Evolutionary conservation across 2,888 invertebrate genomes (phyloP), one percentile per base, ranked within the genome.

Genomic region (Lissonota sp.): DNA sequence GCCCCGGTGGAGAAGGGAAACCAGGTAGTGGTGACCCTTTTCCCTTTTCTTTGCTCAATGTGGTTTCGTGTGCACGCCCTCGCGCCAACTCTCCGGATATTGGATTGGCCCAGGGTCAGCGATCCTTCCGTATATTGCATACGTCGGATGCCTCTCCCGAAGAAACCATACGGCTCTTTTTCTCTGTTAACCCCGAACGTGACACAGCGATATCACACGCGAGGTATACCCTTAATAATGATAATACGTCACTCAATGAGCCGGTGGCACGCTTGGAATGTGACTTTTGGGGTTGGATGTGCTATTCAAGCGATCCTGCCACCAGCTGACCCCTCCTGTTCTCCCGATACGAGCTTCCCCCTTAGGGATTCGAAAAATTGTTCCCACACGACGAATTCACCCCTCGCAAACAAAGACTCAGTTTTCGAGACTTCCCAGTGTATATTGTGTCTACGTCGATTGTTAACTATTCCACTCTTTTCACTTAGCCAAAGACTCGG

Each of bases 301-400:
- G 62, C 40, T 77, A 62, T 83, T 76, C 79, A 66, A 53, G 66
- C 73, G 53, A 51, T 71, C 60, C 53, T 70, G 58, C 73, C 57
- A 88, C 89, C 86, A 87, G 82, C 88, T 88, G 75, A 78, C 80
- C 76, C 62, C 55, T 81, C 84, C 82, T 91, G 85, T 71, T 86
- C 71, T 84, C 90, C 90, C 89, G 87, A 73, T 90, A 85, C 80
- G 66, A 87, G 86, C 88, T 87, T 89, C 88, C 90, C 84, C 83
- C 72, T 70, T 85, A 80, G 69, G 79, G 81, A 85, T 82, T 83
- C 84, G 83, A 82, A 71, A 72, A 73, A 79, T 81, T 72, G 63
- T 58, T 53, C 14, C 66, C 69, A 69, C 77, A 40, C 44, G 63
- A 75, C 40, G 72, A 26, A 2, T 26, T 26, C 26, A 26, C 60